phyloP scores from a whole-genome alignment of 2,797 vertebrate genomes.

The Molothrus aeneus region DNA sequence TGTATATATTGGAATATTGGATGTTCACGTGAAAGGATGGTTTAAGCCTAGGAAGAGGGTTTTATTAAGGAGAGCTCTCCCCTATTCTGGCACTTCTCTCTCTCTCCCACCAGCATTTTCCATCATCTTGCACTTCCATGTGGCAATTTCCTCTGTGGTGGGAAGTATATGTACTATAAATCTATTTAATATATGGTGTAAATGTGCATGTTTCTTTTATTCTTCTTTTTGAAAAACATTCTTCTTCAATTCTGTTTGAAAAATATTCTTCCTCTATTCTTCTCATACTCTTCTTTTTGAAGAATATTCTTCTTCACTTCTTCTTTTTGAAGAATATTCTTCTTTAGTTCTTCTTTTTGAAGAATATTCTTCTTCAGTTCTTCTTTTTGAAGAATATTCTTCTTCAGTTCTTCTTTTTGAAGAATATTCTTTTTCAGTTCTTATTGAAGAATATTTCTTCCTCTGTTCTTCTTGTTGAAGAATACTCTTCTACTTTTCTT shows the following conservation, averaged over 20 bases:
- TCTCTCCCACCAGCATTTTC: background rate
- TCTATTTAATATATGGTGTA: background rate
- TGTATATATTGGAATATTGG: background rate
- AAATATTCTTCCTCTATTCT: too few species aligned
- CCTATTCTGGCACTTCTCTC: background rate
- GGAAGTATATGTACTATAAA: background rate
- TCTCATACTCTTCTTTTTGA: background rate
- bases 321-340: background rate
- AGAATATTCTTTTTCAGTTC: too few species aligned
- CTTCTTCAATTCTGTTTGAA: background rate
- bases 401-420: background rate
- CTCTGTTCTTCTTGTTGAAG: background rate
- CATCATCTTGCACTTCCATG: background rate
- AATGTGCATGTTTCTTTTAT: rapidly evolving
- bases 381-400: background rate
- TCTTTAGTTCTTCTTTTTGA: background rate
- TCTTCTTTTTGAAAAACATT: background rate
- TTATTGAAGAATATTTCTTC: background rate
- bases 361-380: background rate
- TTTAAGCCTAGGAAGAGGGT: background rate
- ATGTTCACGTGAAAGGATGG: background rate
- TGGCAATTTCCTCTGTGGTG: background rate
- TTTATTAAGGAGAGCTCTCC: background rate
- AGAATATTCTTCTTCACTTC: background rate
- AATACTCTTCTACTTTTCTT: too few species aligned